Conservation (phyloP, 2,888 invertebrate species). For the Subacronicta megacephala region DNA sequence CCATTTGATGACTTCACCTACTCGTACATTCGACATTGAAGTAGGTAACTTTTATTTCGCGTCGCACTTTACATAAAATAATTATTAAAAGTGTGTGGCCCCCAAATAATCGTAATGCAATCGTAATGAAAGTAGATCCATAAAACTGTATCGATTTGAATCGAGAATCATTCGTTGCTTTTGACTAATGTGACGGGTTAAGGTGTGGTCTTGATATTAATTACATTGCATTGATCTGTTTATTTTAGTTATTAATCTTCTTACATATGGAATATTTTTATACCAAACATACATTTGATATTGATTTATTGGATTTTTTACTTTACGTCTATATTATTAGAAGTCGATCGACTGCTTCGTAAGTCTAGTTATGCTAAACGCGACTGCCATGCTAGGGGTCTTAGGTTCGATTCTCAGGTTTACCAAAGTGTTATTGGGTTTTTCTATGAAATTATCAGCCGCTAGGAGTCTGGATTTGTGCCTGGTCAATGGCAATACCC, state of each 20-base stretch:
- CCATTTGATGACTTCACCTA: constrained; percentile 6
- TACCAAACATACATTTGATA: too few species aligned
- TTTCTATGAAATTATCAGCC: too few species aligned
- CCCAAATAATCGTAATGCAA: constrained; percentile 51
- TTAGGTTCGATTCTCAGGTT: too few species aligned
- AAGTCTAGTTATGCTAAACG: too few species aligned
- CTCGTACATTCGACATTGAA: constrained; percentile 41
- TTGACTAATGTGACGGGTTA: constrained; percentile 44
- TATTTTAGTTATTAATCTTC: not conserved
- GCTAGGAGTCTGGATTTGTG: too few species aligned
- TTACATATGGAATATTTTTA: too few species aligned
- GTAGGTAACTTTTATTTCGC: constrained; percentile 43
- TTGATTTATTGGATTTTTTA: not conserved
- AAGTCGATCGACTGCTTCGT: too few species aligned
- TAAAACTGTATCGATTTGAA: constrained; percentile 47
- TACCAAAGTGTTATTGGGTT: too few species aligned
- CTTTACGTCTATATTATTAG: too few species aligned
- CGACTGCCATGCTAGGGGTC: too few species aligned
- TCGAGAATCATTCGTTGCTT: constrained; percentile 47
- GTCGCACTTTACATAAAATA: constrained; percentile 38
- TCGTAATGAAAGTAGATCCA: constrained; percentile 54
- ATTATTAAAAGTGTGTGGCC: constrained; percentile 46
- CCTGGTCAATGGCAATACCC: too few species aligned
- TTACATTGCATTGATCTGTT: not conserved
- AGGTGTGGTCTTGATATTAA: constrained; percentile 44